Evolutionary conservation across 2,113 vertebrate species (phyloP).

Genomic region (Speoplatyrhinus poulsoni): DNA sequence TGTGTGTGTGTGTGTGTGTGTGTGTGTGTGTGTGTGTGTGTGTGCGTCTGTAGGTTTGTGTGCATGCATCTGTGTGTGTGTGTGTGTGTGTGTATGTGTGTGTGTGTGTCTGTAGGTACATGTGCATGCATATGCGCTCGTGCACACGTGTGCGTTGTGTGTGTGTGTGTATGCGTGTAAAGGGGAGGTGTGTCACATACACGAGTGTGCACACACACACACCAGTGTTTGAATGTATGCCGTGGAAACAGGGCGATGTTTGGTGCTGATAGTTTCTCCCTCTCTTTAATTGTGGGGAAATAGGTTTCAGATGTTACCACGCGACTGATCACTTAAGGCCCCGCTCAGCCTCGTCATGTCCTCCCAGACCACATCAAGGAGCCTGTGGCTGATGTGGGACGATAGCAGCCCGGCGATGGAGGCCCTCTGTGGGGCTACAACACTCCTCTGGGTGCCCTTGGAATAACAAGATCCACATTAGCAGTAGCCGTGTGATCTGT

Average conservation of each 20-base stretch:
- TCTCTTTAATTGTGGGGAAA: slow-evolving; percentile 80
- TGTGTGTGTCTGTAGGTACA: slow-evolving; percentile 39
- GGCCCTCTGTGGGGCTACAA: slow-evolving; percentile 54
- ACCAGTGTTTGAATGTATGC: slow-evolving; percentile 73
- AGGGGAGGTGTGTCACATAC: background rate
- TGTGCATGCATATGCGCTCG: background rate
- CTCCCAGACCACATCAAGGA: slow-evolving; percentile 78
- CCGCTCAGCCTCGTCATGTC: slow-evolving; percentile 72
- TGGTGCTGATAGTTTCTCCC: slow-evolving; percentile 76
- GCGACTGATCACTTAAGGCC: slow-evolving; percentile 77
- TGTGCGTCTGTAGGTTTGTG: slow-evolving; percentile 36
- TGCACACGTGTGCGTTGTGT: background rate
- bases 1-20: slow-evolving; percentile 47
- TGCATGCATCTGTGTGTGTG: background rate
- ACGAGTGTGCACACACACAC: slow-evolving; percentile 26
- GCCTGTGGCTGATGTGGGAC: slow-evolving; percentile 65
- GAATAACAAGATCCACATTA: slow-evolving; percentile 70
- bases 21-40: slow-evolving; percentile 13
- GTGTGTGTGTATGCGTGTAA: background rate
- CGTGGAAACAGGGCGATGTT: slow-evolving; percentile 77
- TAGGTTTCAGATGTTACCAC: slow-evolving; percentile 79
- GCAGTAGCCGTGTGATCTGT: slow-evolving; percentile 67
- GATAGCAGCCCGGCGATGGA: slow-evolving; percentile 67
- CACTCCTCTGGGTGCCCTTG: slow-evolving; percentile 61
- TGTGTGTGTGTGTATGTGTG: background rate